Conservation (phyloP, 1,140 invertebrate species). For the Drosophila tristis region DNA sequence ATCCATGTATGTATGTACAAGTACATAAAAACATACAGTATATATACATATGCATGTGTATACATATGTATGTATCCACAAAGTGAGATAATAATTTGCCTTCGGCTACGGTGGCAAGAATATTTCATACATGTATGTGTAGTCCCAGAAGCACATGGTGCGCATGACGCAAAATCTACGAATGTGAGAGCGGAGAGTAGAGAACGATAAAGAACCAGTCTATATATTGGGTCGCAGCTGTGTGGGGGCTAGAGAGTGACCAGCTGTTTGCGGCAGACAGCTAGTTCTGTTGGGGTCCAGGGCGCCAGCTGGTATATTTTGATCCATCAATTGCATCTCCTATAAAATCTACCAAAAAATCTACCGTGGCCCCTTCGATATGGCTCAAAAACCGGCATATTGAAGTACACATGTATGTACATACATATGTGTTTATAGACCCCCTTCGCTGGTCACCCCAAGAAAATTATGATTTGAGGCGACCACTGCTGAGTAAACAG, state of each 20-base stretch:
- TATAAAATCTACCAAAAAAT: too few relatives aligned
- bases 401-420: neutral
- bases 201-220: constrained; percentile 43
- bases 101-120: neutral
- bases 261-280: constrained; percentile 18
- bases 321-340: neutral
- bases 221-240: constrained; percentile 41
- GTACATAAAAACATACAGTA: neutral
- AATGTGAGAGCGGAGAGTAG: constrained; percentile 20
- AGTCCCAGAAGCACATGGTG: constrained; percentile 78
- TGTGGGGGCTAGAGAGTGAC: constrained; percentile 18
- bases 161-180: constrained; percentile 68
- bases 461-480: constrained; percentile 8
- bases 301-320: constrained; percentile 3
- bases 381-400: neutral
- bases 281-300: constrained; percentile 8
- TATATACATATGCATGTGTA: neutral
- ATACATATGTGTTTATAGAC: constrained; percentile 1
- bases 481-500: constrained; percentile 55
- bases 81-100: constrained; percentile 9
- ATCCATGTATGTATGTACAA: neutral
- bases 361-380: too few relatives aligned
- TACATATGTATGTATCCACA: constrained; percentile 10
- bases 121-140: too few relatives aligned
- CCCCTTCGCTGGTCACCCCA: constrained; percentile 28